phyloP scores from a whole-genome alignment of 2,888 invertebrate genomes.

The Chrysodeixis includens region DNA sequence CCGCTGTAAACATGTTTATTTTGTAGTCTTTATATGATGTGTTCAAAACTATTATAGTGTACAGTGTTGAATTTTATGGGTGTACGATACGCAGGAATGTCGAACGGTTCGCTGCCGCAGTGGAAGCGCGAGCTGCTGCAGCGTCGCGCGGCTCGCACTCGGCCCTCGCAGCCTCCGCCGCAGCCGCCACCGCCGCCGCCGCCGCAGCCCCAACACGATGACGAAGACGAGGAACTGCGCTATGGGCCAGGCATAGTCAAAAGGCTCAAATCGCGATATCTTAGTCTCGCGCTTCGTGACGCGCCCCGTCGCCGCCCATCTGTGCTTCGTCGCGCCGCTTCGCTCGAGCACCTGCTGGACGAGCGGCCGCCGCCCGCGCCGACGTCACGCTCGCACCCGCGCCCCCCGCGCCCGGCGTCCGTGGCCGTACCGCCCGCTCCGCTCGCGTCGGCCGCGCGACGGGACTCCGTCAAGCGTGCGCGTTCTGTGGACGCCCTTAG shows the following conservation, averaged over 20 bases:
- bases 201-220: conserved; percentile 71
- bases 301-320: conserved; percentile 91
- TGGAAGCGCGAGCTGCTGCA: conserved; percentile 96
- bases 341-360: conserved; percentile 95
- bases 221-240: conserved; percentile 92
- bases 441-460: conserved; percentile 76
- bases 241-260: conserved; percentile 98
- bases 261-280: conserved; percentile 95
- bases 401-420: conserved; percentile 73
- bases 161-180: conserved; percentile 63
- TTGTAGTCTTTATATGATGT: no score
- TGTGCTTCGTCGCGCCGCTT: conserved; percentile 94
- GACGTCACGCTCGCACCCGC: conserved; percentile 61
- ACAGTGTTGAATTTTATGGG: conserved; percentile 1
- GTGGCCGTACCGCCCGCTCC: conserved; percentile 68
- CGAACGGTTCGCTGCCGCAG: conserved; percentile 90
- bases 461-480: conserved; percentile 93
- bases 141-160: conserved; percentile 89
- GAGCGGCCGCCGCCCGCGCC: conserved; percentile 83
- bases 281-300: conserved; percentile 95
- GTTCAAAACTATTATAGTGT: no score
- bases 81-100: conserved; percentile 73
- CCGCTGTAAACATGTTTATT: no score
- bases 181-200: conserved; percentile 70
- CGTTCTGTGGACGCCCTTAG: conserved; percentile 95